A percentile compares a stretch with the other conserved stretches of the same genome.
Conservation (phyloP, 2,888 invertebrate species). For the Lumbricus terrestris region DNA sequence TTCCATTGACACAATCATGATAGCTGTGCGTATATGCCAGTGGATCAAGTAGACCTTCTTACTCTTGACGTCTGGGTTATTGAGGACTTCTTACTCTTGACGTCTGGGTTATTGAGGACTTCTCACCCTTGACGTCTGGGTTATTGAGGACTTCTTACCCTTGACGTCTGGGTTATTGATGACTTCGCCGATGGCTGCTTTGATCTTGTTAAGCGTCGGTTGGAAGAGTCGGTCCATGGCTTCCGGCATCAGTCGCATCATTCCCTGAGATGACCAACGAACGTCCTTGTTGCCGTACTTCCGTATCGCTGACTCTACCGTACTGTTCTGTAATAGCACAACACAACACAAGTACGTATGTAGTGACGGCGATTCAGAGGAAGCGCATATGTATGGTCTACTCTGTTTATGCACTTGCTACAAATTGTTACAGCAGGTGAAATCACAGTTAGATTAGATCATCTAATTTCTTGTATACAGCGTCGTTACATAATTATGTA, state of each 20-base stretch:
- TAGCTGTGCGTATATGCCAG: neutral
- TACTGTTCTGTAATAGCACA: slow-evolving; percentile 23
- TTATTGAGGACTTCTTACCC: slow-evolving; percentile 58
- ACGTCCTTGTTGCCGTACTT: slow-evolving; percentile 60
- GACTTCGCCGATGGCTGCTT: slow-evolving; percentile 61
- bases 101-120: slow-evolving; percentile 58
- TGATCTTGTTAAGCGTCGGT: slow-evolving; percentile 61
- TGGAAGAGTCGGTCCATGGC: slow-evolving; percentile 62
- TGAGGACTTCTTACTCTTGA: slow-evolving; percentile 59
- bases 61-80: slow-evolving; percentile 55
- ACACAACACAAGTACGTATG: neutral
- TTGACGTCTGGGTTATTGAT: slow-evolving; percentile 56
- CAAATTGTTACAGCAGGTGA: neutral
- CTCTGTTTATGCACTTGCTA: neutral
- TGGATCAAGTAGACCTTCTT: neutral
- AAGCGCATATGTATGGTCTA: neutral
- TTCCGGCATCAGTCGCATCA: slow-evolving; percentile 61
- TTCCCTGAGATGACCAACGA: slow-evolving; percentile 64
- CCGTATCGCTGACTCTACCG: slow-evolving; percentile 61
- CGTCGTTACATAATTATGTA: too few species aligned
- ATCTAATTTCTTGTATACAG: too few species aligned
- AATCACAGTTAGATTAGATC: neutral
- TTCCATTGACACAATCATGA: too few species aligned
- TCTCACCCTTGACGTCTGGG: slow-evolving; percentile 54
- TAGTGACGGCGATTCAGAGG: neutral